These are phyloP conservation scores for Staurois parvus DNA, from an alignment of 2,797 vertebrate species.

Conservation along the genomic window DNA sequence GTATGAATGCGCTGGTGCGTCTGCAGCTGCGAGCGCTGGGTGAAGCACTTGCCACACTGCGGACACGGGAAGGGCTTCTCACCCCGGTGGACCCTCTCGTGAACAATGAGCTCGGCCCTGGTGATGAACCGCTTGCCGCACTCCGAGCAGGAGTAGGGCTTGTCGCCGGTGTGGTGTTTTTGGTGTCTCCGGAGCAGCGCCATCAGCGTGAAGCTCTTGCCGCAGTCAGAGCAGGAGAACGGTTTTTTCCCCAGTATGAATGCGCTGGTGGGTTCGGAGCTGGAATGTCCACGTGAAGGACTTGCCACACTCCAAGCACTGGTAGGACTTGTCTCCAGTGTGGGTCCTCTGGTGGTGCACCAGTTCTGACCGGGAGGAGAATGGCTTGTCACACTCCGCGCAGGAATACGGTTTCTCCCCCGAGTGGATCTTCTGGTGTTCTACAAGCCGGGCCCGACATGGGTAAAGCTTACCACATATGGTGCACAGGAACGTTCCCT, in stretches of 20 bases:
- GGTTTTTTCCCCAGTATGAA: slow-evolving; percentile 72
- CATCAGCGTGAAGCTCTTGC: slow-evolving; percentile 72
- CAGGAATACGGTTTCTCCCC: slow-evolving; percentile 12
- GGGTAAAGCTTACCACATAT: background rate
- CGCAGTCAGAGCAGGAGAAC: slow-evolving; percentile 73
- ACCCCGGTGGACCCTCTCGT: slow-evolving; percentile 1
- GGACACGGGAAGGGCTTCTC: slow-evolving; percentile 1
- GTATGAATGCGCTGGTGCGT: slow-evolving; percentile 7
- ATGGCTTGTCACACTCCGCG: slow-evolving; percentile 8
- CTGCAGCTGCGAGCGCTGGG: background rate
- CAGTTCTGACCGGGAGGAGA: slow-evolving; percentile 31
- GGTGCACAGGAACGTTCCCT: background rate
- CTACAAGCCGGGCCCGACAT: slow-evolving; percentile 5
- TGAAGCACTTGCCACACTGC: slow-evolving; percentile 17
- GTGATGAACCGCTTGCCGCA: slow-evolving; percentile 23
- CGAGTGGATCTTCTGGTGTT: slow-evolving; percentile 31
- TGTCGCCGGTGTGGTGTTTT: slow-evolving; percentile 64
- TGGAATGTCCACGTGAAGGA: slow-evolving; percentile 70
- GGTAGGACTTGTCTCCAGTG: slow-evolving; percentile 70
- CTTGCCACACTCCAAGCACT: slow-evolving; percentile 77
- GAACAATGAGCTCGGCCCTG: slow-evolving; percentile 4
- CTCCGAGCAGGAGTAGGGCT: background rate
- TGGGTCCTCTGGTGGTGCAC: slow-evolving; percentile 64
- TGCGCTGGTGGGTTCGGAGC: slow-evolving; percentile 65
- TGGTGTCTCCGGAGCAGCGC: slow-evolving; percentile 68